Evolutionary conservation across 2,888 invertebrate species (phyloP).

Genomic region (Leptura quadrifasciata): DNA sequence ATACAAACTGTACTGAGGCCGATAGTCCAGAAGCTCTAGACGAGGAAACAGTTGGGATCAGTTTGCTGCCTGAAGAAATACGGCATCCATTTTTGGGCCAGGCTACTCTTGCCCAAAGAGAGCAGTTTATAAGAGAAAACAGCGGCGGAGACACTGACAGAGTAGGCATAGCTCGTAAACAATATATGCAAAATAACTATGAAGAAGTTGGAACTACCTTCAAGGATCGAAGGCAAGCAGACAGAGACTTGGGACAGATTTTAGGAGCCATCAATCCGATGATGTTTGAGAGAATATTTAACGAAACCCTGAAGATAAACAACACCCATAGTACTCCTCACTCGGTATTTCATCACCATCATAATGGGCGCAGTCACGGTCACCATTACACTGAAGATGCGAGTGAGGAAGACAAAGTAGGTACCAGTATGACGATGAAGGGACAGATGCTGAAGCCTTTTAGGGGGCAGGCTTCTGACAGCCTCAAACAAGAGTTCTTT

Average conservation of each 20-base stretch:
- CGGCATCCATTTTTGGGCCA: slow-evolving; percentile 62
- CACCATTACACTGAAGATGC: background rate
- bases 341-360: slow-evolving; percentile 17
- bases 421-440: slow-evolving; percentile 48
- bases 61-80: slow-evolving; percentile 53
- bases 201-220: background rate
- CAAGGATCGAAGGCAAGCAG: background rate
- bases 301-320: slow-evolving; percentile 53
- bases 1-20: background rate
- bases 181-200: background rate
- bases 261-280: slow-evolving; percentile 60
- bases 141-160: background rate
- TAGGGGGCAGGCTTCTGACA: slow-evolving; percentile 54
- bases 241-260: slow-evolving; percentile 52
- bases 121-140: slow-evolving; percentile 49
- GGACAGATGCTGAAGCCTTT: slow-evolving; percentile 58
- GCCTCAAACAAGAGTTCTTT: slow-evolving; percentile 50
- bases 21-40: slow-evolving; percentile 25
- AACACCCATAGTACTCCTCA: slow-evolving; percentile 14
- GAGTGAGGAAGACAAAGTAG: slow-evolving; percentile 40
- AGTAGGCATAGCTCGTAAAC: background rate
- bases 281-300: slow-evolving; percentile 61
- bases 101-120: slow-evolving; percentile 44
- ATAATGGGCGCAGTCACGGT: slow-evolving; percentile 22
- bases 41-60: slow-evolving; percentile 49